A percentile compares a stretch with the other conserved stretches of the same genome.
Conservation (phyloP, 2,113 vertebrate species). For the Cryptomyrus ogoouensis region DNA sequence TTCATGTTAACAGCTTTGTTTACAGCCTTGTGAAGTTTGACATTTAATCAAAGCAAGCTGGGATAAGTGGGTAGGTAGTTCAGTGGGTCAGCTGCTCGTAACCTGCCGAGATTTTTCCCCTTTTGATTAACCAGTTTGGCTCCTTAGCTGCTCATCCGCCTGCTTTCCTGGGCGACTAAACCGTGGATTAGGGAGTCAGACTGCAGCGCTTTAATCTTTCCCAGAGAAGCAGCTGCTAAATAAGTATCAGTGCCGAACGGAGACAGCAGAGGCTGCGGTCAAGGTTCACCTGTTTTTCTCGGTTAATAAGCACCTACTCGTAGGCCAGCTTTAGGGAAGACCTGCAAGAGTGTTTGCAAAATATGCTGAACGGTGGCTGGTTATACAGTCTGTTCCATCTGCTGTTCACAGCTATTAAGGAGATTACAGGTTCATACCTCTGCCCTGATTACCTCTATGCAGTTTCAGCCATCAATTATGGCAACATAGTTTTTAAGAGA, state of each 20-base stretch:
- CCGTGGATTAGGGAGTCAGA: background rate
- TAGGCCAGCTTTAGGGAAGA: background rate
- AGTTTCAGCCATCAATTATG: background rate
- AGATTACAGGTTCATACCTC: background rate
- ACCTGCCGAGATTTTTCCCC: background rate
- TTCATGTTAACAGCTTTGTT: background rate
- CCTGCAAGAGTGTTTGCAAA: background rate
- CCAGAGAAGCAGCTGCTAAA: background rate
- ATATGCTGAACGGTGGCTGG: background rate
- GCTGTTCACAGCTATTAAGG: background rate
- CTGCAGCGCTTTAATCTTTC: background rate
- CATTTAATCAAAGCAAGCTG: background rate
- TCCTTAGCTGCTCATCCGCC: background rate
- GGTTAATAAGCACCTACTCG: background rate
- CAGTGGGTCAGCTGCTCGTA: background rate
- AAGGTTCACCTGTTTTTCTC: background rate
- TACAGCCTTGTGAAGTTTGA: background rate
- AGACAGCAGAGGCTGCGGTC: background rate
- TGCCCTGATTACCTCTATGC: background rate
- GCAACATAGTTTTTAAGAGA: background rate
- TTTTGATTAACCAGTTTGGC: background rate
- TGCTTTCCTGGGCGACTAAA: background rate
- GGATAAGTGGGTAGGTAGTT: background rate
- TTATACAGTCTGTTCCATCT: background rate
- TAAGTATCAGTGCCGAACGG: background rate